Conservation (phyloP, 2,113 vertebrate species). For the Tetrax tetrax region DNA sequence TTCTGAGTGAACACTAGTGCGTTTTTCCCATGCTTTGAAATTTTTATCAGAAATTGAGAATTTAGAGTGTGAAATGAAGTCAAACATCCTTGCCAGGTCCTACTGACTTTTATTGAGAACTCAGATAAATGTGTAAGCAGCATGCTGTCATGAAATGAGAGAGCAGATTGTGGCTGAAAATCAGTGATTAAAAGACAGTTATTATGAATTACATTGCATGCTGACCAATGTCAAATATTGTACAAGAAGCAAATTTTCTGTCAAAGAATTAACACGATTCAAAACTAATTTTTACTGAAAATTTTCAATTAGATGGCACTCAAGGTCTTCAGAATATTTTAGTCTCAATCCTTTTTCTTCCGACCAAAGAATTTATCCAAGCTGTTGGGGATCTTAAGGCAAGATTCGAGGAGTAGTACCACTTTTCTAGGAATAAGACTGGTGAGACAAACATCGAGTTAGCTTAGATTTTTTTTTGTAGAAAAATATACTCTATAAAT, state of each 20-base stretch:
- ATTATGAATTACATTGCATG: neutral
- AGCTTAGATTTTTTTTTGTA: neutral
- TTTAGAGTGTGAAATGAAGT: neutral
- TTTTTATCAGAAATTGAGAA: neutral
- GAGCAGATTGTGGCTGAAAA: neutral
- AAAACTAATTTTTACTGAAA: neutral
- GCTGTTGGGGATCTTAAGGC: neutral
- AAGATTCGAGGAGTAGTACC: fast-evolving
- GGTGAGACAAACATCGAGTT: neutral
- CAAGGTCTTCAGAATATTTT: neutral
- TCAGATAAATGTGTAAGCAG: neutral
- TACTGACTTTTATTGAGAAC: neutral
- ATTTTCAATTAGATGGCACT: neutral
- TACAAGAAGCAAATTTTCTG: neutral
- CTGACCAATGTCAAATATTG: neutral
- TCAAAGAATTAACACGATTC: neutral
- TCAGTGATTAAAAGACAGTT: neutral
- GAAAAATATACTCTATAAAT: neutral
- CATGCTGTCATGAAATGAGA: neutral
- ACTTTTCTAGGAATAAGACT: neutral
- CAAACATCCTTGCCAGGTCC: neutral
- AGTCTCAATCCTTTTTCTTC: constrained; percentile 6
- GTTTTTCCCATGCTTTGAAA: neutral
- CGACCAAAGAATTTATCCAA: neutral
- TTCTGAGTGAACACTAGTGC: neutral